Evolutionary conservation across 2,113 vertebrate genomes (phyloP).

Genomic region (Stigmatopora argus): DNA sequence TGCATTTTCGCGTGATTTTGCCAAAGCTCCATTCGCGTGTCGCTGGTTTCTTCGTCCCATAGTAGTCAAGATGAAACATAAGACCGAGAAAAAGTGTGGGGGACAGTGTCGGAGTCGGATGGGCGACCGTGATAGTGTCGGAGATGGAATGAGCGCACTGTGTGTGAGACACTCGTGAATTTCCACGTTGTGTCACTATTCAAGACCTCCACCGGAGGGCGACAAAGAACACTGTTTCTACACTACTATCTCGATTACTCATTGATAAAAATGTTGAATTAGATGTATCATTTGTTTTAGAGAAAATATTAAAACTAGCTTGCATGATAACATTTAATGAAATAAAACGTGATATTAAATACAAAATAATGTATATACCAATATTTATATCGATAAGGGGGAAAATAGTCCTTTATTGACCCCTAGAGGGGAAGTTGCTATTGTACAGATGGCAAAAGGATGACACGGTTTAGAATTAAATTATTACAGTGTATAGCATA

Average conservation of each 20-base stretch:
- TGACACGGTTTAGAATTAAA: no score
- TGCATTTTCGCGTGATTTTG: conserved; percentile 18
- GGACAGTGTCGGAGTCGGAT: conserved; percentile 5
- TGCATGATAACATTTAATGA: no score
- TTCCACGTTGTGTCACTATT: conserved; percentile 8
- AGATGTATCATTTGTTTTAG: not conserved
- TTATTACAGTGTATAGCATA: no score
- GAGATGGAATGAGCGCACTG: conserved; percentile 40
- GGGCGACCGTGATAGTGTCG: conserved; percentile 18
- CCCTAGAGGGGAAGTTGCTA: no score
- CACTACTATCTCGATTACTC: not conserved
- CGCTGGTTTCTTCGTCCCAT: conserved; percentile 19
- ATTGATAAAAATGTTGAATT: not conserved
- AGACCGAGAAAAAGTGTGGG: conserved; percentile 1
- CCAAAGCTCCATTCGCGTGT: not conserved
- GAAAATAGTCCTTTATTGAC: no score
- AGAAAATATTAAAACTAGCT: no score
- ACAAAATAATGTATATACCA: no score
- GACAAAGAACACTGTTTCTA: conserved; percentile 18
- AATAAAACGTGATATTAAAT: no score
- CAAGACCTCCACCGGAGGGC: conserved; percentile 37
- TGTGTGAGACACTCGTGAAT: conserved; percentile 11
- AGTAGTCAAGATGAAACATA: not conserved
- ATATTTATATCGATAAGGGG: no score
- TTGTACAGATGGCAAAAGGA: no score